phyloP scores from a whole-genome alignment of 1,140 invertebrate species.

The Nasonia longicornis region DNA sequence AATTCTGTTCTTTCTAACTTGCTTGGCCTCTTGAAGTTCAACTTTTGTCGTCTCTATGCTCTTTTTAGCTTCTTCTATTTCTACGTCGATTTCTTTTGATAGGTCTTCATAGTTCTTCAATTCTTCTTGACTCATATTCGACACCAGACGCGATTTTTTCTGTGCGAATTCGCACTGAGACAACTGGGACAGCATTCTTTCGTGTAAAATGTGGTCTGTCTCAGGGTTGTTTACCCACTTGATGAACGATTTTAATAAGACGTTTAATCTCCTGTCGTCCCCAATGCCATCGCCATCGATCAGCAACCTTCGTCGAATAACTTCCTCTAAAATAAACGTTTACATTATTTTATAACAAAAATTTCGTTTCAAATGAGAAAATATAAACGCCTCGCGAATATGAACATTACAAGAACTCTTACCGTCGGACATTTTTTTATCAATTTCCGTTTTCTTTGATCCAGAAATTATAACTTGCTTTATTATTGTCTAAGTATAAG shows the following conservation, averaged over 20 bases:
- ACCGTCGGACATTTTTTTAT: conserved; percentile 40
- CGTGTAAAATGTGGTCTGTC: conserved; percentile 75
- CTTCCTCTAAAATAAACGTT: conserved; percentile 80
- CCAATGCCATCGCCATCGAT: conserved; percentile 97
- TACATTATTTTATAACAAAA: not conserved
- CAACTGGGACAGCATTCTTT: conserved; percentile 84
- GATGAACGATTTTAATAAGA: conserved; percentile 87
- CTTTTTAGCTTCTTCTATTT: conserved; percentile 80
- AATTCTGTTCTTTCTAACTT: conserved; percentile 87
- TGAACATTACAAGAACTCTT: not conserved
- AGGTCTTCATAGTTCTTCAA: conserved; percentile 86
- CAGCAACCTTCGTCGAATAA: conserved; percentile 88
- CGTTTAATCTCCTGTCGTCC: conserved; percentile 90
- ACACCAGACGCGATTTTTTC: conserved; percentile 83
- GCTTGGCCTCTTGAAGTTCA: conserved; percentile 84
- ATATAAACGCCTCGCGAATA: too few relatives aligned
- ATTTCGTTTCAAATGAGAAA: not conserved
- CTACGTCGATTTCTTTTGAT: conserved; percentile 80
- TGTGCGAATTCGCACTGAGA: conserved; percentile 91
- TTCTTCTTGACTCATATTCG: conserved; percentile 86
- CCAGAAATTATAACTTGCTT: too few relatives aligned
- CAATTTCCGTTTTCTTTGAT: too few relatives aligned
- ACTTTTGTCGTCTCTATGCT: conserved; percentile 82
- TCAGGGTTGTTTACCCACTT: conserved; percentile 87
- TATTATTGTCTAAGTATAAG: not conserved